These are phyloP conservation scores for Argyrosomus japonicus DNA, from an alignment of 2,113 vertebrate genomes.

Conservation along the genomic window DNA sequence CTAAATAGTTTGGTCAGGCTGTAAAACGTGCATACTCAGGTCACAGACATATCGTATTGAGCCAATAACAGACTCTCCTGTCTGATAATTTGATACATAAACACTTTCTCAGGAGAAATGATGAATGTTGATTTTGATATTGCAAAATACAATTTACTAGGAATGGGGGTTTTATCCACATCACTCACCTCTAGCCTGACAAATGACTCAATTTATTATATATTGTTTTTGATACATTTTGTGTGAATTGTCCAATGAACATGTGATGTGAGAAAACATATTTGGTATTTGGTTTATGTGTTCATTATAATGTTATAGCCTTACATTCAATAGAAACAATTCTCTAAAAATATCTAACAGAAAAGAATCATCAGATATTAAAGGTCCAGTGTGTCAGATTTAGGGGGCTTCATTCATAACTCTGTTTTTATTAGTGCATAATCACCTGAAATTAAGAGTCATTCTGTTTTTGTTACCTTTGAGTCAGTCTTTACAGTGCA, in stretches of 20 bases:
- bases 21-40: too few species aligned
- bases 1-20: not conserved
- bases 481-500: too few species aligned
- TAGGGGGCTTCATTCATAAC: too few species aligned
- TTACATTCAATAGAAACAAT: too few species aligned
- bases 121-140: not conserved
- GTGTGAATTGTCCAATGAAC: not conserved
- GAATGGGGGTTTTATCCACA: not conserved
- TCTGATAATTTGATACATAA: not conserved
- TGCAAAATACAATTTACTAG: not conserved
- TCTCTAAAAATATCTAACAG: too few species aligned
- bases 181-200: not conserved
- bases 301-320: too few species aligned
- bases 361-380: too few species aligned
- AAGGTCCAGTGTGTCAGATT: too few species aligned
- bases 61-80: not conserved
- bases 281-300: not conserved
- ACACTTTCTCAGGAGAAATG: not conserved
- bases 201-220: not conserved
- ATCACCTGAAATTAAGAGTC: too few species aligned
- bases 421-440: too few species aligned
- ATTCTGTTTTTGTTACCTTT: too few species aligned
- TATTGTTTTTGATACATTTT: not conserved
- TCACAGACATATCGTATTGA: not conserved
- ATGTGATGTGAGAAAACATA: not conserved